phyloP scores from a whole-genome alignment of 2,888 invertebrate genomes.

The Asteroscopus sphinx region DNA sequence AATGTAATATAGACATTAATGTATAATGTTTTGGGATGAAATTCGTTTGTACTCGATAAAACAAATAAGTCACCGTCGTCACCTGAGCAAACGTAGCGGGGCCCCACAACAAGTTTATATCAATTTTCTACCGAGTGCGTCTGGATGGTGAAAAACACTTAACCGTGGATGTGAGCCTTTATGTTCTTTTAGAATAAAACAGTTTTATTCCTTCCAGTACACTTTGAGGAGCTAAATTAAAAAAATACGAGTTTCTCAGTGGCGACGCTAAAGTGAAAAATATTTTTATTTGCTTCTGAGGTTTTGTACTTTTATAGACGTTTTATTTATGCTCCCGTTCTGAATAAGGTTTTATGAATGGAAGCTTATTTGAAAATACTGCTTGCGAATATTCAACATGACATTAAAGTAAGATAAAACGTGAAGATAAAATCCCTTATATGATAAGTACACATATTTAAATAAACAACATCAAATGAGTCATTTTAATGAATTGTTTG shows the following conservation, averaged over 20 bases:
- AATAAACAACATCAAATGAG: slow-evolving; percentile 19
- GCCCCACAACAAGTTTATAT: slow-evolving; percentile 86
- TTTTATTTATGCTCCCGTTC: slow-evolving; percentile 26
- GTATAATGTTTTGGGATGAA: slow-evolving; percentile 56
- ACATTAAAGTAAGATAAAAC: slow-evolving; percentile 21
- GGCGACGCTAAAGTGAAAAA: slow-evolving; percentile 31
- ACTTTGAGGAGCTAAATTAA: slow-evolving; percentile 51
- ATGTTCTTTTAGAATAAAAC: slow-evolving; percentile 66
- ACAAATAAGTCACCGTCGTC: slow-evolving; percentile 82
- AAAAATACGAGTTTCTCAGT: slow-evolving; percentile 39
- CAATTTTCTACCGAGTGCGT: slow-evolving; percentile 88
- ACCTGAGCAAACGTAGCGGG: slow-evolving; percentile 81
- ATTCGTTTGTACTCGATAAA: slow-evolving; percentile 60
- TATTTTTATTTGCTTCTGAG: slow-evolving; percentile 44
- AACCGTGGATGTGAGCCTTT: slow-evolving; percentile 71
- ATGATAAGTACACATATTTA: background rate
- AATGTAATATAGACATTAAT: slow-evolving; percentile 63
- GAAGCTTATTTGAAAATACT: slow-evolving; percentile 14
- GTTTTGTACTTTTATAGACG: slow-evolving; percentile 17
- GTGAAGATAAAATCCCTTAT: slow-evolving; percentile 23
- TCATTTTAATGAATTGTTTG: slow-evolving; percentile 31
- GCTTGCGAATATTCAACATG: background rate
- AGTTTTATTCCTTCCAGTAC: slow-evolving; percentile 48
- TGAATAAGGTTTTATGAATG: slow-evolving; percentile 29
- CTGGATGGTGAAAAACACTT: slow-evolving; percentile 85